These are phyloP conservation scores for Tamandua tetradactyla DNA, from an alignment of 2,797 vertebrate species.

Conservation along the genomic window DNA sequence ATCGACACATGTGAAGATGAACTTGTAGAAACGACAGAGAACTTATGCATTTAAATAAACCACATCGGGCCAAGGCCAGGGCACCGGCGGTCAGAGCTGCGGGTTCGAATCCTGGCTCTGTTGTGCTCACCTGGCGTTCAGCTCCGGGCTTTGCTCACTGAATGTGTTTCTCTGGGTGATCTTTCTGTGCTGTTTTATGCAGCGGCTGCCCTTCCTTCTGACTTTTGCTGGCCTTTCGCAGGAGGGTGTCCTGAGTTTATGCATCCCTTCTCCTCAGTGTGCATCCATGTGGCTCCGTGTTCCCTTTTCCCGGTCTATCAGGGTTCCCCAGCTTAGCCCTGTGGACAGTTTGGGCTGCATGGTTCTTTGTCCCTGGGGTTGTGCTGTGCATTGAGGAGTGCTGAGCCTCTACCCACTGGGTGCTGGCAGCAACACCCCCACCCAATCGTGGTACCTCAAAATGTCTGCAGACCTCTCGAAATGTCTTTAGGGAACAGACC, in stretches of 20 bases:
- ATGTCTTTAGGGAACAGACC: neutral
- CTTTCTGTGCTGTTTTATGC: neutral
- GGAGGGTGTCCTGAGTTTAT: neutral
- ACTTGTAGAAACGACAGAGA: too few species aligned
- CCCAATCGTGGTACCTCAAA: neutral
- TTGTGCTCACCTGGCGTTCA: neutral
- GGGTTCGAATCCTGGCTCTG: neutral
- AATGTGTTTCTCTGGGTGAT: neutral
- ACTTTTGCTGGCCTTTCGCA: neutral
- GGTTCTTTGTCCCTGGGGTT: neutral
- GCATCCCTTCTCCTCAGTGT: neutral
- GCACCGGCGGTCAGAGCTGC: neutral
- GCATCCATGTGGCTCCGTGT: neutral
- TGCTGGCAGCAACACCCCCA: neutral
- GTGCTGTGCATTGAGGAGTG: neutral
- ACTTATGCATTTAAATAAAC: neutral
- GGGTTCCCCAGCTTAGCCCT: neutral
- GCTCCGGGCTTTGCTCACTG: neutral
- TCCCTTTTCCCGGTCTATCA: neutral
- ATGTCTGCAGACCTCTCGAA: neutral
- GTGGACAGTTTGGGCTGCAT: neutral
- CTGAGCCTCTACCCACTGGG: neutral
- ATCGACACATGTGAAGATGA: rapidly evolving
- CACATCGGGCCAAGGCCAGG: rapidly evolving
- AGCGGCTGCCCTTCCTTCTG: neutral